Base-by-base conservation (phyloP, 2,888 invertebrate species). In the Conus canariensis region DNA sequence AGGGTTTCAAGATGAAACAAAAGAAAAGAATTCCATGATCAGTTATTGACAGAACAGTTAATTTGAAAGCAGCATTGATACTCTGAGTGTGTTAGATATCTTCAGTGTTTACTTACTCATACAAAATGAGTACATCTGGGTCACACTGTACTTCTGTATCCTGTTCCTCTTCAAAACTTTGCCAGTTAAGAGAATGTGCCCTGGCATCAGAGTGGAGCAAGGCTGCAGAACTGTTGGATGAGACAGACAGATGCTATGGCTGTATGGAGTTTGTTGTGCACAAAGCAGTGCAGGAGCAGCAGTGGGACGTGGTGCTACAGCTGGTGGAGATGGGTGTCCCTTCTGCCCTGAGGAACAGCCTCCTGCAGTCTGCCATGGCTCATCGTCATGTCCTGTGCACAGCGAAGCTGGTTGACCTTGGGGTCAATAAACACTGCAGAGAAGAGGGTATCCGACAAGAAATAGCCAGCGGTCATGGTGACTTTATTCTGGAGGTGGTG, bases 401-500 rank as follows among this genome's bases (percentile, higher is more conserved):
- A 7, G 85, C 85, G 5, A 59, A 60, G n/a, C 85, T 85, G 59
- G 45, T 87, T 5, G 30, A 56, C 7, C 45, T 64, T 14, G 87
- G 87, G 67, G 30, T 87, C 22, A n/a, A 12, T 7, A 16, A 45
- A 45, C n/a, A 16, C 8, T 64, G 22, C 56, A 87, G 64, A 45
- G 87, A 87, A 25, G 67, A 64, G 6, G 87, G 67, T 9, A 30
- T 87, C 64, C 59, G 64, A 8, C 59, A 56, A 45, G 58, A 56
- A 56, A 74, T 67, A 56, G 56, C 45, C 14, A 25, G 12, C 12
- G 87, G 70, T 56, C n/a, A 67, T 30, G 14, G 14, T 14, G 67
- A 45, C 67, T 67, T 86, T 67, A 8, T 86, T 3, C 60, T 86
- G 10, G 19, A 86, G 30, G 60, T 86, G 30, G 64, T 86, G 86